These are phyloP conservation scores for Eilema caniola DNA, from an alignment of 2,888 invertebrate genomes.

Conservation along the genomic window DNA sequence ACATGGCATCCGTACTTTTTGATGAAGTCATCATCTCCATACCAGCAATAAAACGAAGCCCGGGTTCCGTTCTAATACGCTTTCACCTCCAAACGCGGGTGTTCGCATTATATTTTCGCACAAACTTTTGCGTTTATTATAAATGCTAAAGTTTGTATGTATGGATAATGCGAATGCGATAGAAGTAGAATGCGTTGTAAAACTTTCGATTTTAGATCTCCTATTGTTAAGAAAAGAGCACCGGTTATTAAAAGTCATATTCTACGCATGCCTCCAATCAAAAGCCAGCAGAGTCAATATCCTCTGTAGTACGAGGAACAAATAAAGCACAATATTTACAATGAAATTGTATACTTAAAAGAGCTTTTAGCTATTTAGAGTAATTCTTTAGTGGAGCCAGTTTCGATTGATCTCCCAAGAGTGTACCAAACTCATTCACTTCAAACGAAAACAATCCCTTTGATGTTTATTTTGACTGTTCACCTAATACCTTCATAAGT, in stretches of 20 bases:
- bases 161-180: too few species aligned
- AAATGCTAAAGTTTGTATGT: too few species aligned
- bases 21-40: too few species aligned
- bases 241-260: not conserved
- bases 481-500: not conserved
- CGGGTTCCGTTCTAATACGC: not conserved
- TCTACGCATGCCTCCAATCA: not conserved
- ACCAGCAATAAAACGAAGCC: not conserved
- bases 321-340: slow-evolving; percentile 27
- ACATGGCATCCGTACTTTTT: too few species aligned
- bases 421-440: slow-evolving; percentile 11
- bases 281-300: not conserved
- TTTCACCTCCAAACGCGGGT: too few species aligned
- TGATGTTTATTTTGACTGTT: slow-evolving; percentile 23
- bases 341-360: slow-evolving; percentile 17
- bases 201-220: not conserved
- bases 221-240: not conserved
- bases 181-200: too few species aligned
- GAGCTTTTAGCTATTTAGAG: slow-evolving; percentile 29
- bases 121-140: too few species aligned
- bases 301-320: not conserved
- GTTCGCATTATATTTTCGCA: too few species aligned
- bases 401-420: slow-evolving; percentile 24
- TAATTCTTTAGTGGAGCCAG: slow-evolving; percentile 21
- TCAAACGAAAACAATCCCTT: slow-evolving; percentile 18